These are phyloP conservation scores for Nudaria mundana DNA, from an alignment of 2,888 invertebrate genomes.

Conservation along the genomic window DNA sequence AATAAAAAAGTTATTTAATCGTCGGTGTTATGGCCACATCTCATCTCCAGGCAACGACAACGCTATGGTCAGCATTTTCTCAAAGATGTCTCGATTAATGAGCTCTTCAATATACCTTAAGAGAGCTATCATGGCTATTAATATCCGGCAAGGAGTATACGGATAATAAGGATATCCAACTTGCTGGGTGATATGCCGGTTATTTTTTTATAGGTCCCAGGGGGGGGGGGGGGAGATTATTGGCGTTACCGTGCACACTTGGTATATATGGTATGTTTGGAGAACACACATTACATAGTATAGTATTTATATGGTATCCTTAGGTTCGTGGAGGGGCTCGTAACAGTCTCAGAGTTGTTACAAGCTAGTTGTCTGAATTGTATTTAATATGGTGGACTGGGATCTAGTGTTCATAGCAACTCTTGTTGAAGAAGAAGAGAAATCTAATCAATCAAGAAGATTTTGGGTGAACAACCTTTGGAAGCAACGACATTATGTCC, in stretches of 20 bases:
- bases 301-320: too few species aligned
- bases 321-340: too few species aligned
- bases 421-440: neutral
- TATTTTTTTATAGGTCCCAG: neutral
- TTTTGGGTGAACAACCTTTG: conserved; percentile 11
- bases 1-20: conserved; percentile 36
- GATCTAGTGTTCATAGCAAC: too few species aligned
- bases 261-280: too few species aligned
- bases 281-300: too few species aligned
- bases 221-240: too few species aligned
- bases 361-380: too few species aligned
- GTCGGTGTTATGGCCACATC: conserved; percentile 47
- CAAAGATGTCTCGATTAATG: conserved; percentile 67
- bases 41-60: conserved; percentile 39
- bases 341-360: too few species aligned
- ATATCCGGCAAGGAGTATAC: conserved; percentile 38
- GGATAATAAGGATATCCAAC: conserved; percentile 13
- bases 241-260: too few species aligned
- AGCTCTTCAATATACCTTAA: conserved; percentile 59
- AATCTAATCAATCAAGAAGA: neutral
- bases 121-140: conserved; percentile 50
- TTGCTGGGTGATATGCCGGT: conserved; percentile 10
- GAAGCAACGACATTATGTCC: conserved; percentile 5
- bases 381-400: too few species aligned
- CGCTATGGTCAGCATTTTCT: conserved; percentile 60